Base-by-base conservation (phyloP, 2,113 vertebrate genomes). In the Pluvialis apricaria region DNA sequence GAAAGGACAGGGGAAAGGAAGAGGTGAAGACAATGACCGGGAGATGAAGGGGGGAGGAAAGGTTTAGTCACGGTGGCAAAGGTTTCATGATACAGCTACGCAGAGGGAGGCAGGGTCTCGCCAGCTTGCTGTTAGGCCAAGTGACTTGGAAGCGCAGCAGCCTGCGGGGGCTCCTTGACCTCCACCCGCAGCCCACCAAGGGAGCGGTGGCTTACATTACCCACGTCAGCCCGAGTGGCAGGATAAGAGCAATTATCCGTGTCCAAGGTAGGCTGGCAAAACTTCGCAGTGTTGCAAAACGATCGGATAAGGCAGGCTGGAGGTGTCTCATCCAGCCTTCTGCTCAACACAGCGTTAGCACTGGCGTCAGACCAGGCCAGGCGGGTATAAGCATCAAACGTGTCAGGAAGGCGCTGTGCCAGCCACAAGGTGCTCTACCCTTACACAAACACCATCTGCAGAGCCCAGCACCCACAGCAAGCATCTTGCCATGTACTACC, bases 121-220 rank as follows among this genome's bases (percentile, higher is more conserved):
- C 40, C 47, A n/a, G 7, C 54, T 34, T 28, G 52, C 55, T 15
- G 28, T 26, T 44, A 19, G 2, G 11, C 52, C 54, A 22, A 29
- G 18, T 4, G 9, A 10, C 16, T 8, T 38, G n/a, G n/a, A 54
- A 57, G 42, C 2, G 42, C 40, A 69, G 60, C 60, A 49, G 17
- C 2, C 1, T 0, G 1, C 25, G 9, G n/a, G 21, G 36, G n/a
- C 19, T n/a, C 52, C 68, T 52, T n/a, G 29, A 11, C 68, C 45
- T 31, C 38, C 45, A 47, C 60, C 32, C 9, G 7, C 60, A 80
- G 75, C 52, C 54, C 68, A 40, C 28, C 44, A 4, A 18, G 45
- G 54, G 21, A 61, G 16, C 17, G 4, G 29, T 61, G 61, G 40
- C 16, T 55, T 18, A 61, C 1, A 0, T 38, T 25, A 52, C 34